A percentile compares a stretch with the other conserved stretches of the same genome.
Conservation (phyloP, 2,113 vertebrate genomes). For the Pterocles orientalis region DNA sequence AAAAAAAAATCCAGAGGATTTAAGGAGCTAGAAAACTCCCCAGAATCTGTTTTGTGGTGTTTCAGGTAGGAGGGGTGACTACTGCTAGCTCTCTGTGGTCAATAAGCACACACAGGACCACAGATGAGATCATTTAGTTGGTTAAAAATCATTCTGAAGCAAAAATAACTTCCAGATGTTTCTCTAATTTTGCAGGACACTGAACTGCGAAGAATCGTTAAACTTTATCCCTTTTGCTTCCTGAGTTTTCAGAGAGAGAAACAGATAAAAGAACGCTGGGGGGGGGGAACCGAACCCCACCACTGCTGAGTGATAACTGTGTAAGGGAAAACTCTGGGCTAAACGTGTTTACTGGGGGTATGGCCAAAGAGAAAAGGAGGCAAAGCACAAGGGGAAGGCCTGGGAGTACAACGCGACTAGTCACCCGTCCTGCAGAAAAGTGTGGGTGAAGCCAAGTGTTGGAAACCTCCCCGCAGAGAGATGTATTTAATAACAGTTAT, state of each 20-base stretch:
- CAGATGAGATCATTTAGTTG: conserved; percentile 37
- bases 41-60: neutral
- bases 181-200: conserved; percentile 39
- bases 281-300: neutral
- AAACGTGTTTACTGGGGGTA: neutral
- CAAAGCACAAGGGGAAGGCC: neutral
- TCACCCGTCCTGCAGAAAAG: accelerated
- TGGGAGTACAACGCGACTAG: neutral
- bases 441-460: neutral
- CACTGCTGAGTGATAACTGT: neutral
- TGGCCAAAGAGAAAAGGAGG: neutral
- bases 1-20: neutral
- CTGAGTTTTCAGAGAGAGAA: neutral
- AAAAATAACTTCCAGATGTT: conserved; percentile 53
- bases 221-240: conserved; percentile 40
- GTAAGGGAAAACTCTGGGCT: neutral
- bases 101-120: neutral
- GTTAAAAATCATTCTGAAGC: neutral
- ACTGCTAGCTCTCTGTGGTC: neutral
- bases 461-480: neutral
- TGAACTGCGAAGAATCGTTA: neutral
- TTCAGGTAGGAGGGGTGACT: conserved; percentile 1
- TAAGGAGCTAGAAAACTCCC: neutral
- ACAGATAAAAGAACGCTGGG: neutral
- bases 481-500: neutral